These are phyloP conservation scores for Eira barbara DNA, from an alignment of 2,113 vertebrate genomes.

Conservation along the genomic window DNA sequence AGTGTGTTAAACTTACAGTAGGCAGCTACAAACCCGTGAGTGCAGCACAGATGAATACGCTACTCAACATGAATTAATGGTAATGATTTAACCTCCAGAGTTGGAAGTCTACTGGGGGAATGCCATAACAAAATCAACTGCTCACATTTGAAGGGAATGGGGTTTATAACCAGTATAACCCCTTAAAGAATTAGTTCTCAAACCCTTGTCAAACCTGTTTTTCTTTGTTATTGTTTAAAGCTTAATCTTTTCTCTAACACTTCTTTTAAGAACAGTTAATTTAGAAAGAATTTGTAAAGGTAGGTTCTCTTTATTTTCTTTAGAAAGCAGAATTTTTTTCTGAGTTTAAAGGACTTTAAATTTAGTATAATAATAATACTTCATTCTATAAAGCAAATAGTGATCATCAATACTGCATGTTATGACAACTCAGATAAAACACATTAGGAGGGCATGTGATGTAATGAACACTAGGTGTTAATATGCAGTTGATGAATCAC, in stretches of 20 bases:
- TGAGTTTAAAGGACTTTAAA: neutral
- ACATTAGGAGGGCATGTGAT: neutral
- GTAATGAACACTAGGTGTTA: neutral
- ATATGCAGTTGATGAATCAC: neutral
- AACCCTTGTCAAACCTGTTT: neutral
- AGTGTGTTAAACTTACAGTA: neutral
- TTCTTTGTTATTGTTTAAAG: neutral
- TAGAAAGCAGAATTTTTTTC: slow-evolving; percentile 11
- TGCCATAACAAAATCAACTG: neutral
- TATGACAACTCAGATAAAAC: neutral
- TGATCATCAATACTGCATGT: neutral
- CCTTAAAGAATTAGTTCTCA: slow-evolving; percentile 24
- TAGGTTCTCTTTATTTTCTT: neutral
- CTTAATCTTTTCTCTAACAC: neutral
- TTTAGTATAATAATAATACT: neutral
- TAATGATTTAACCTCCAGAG: neutral
- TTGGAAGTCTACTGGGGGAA: neutral
- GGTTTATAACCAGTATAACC: neutral
- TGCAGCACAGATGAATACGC: neutral
- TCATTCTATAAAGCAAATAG: neutral
- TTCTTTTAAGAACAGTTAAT: slow-evolving; percentile 20
- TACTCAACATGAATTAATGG: neutral
- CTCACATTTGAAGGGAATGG: neutral
- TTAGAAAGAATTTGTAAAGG: slow-evolving; percentile 12
- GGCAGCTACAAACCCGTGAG: neutral